phyloP scores from a whole-genome alignment of 2,888 invertebrate genomes.

The Phyto melanocephala region DNA sequence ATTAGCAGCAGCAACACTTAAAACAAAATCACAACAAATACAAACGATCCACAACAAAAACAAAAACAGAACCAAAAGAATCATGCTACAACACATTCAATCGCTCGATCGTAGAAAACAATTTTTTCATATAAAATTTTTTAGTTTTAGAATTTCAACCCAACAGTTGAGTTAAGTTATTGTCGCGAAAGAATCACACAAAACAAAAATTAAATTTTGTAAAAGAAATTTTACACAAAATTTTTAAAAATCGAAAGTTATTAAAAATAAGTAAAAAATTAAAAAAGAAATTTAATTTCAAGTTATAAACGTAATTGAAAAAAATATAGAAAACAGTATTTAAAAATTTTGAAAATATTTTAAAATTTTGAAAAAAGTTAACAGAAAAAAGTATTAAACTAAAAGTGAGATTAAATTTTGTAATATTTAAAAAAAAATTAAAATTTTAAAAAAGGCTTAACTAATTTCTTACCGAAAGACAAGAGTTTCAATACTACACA shows the following conservation, averaged over 20 bases:
- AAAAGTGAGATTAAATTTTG: constrained; percentile 29
- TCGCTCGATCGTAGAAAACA: constrained; percentile 12
- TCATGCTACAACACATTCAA: constrained; percentile 26
- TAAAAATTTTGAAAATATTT: constrained; percentile 15
- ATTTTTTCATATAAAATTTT: constrained; percentile 73
- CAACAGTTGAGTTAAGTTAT: constrained; percentile 75
- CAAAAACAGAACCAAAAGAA: constrained; percentile 33
- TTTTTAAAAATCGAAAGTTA: not conserved
- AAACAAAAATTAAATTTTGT: not conserved
- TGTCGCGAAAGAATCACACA: constrained; percentile 73
- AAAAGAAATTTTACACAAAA: not conserved
- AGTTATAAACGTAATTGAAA: constrained; percentile 19
- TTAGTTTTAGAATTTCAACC: constrained; percentile 72
- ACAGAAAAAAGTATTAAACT: constrained; percentile 18
- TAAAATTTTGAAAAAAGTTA: not conserved
- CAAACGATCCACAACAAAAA: constrained; percentile 47
- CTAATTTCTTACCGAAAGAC: not conserved
- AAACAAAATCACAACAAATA: constrained; percentile 22
- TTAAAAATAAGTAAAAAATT: not conserved
- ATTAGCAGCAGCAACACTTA: constrained; percentile 12
- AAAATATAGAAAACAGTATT: constrained; percentile 26
- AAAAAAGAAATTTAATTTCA: not conserved
- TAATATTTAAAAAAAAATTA: not conserved
- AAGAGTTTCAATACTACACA: constrained; percentile 16
- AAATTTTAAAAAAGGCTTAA: not conserved